A percentile compares a stretch with the other conserved stretches of the same genome.
phyloP scores from a whole-genome alignment of 2,113 vertebrate genomes.

The Dasyurus viverrinus region DNA sequence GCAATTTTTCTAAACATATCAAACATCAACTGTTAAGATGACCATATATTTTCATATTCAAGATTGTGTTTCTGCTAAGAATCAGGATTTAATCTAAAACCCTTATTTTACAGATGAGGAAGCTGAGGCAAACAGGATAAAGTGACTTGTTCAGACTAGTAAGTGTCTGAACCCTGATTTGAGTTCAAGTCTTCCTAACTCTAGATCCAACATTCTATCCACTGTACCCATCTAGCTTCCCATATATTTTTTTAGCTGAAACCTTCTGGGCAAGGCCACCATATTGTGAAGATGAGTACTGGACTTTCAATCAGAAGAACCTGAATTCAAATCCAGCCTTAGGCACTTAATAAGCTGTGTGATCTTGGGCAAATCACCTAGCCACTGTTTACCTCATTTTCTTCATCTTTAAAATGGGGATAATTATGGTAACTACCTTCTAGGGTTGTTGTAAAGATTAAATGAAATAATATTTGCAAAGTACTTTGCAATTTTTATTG shows the following conservation, averaged over 20 bases:
- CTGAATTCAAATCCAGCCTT: background rate
- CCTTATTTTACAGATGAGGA: background rate
- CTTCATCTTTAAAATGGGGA: too few species aligned
- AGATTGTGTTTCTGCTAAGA: background rate
- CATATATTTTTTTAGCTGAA: background rate
- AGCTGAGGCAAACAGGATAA: background rate
- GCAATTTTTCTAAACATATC: background rate
- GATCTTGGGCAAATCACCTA: too few species aligned
- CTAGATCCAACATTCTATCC: background rate
- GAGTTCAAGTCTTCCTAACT: background rate
- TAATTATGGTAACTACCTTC: background rate
- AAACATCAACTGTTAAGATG: background rate
- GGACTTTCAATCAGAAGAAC: background rate
- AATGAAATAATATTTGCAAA: background rate
- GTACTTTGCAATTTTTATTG: background rate
- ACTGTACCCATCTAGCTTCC: too few species aligned
- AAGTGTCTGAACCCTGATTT: background rate
- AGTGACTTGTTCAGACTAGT: background rate
- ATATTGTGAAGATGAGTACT: background rate
- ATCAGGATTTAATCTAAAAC: background rate
- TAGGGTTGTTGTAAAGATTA: background rate
- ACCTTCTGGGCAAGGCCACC: too few species aligned
- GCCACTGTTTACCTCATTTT: too few species aligned
- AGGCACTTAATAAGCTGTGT: too few species aligned
- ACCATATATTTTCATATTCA: background rate